Conservation (phyloP, 2,888 invertebrate genomes). For the Amphipoea oculea region DNA sequence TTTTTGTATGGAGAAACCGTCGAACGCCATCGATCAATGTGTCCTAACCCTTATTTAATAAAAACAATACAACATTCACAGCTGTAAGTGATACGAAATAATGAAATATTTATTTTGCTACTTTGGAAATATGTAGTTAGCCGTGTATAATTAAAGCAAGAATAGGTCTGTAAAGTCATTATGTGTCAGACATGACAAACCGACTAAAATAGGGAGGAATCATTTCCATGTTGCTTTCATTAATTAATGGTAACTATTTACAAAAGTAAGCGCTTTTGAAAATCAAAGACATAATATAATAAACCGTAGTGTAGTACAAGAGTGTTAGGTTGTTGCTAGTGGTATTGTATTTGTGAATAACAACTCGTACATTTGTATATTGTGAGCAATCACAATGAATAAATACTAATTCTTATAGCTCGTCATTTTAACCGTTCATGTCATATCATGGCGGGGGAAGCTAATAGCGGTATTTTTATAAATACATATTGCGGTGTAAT, state of each 20-base stretch:
- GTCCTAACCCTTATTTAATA: neutral
- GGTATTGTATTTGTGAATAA: constrained; percentile 16
- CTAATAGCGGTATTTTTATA: constrained; percentile 14
- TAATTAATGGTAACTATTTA: constrained; percentile 23
- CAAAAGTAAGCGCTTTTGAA: constrained; percentile 39
- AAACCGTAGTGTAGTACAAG: constrained; percentile 28
- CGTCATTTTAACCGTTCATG: constrained; percentile 26
- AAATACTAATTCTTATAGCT: constrained; percentile 21
- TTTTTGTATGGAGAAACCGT: too few species aligned
- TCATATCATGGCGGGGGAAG: constrained; percentile 10
- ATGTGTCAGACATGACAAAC: constrained; percentile 46
- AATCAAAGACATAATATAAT: constrained; percentile 11
- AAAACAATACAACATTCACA: constrained; percentile 47
- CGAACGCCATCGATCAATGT: too few species aligned
- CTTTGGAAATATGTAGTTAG: constrained; percentile 46
- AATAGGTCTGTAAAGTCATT: constrained; percentile 37
- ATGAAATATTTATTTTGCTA: constrained; percentile 69
- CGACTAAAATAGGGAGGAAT: constrained; percentile 27
- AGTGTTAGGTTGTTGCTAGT: constrained; percentile 34
- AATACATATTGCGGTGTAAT: constrained; percentile 23
- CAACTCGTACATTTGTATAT: neutral
- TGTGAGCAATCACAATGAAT: constrained; percentile 24
- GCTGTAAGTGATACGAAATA: constrained; percentile 55
- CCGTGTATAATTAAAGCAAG: constrained; percentile 33
- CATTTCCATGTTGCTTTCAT: constrained; percentile 42